A percentile compares a stretch with the other conserved stretches of the same genome.
These are phyloP conservation scores for Alcedo atthis DNA, from an alignment of 2,797 vertebrate species.

Conservation along the genomic window DNA sequence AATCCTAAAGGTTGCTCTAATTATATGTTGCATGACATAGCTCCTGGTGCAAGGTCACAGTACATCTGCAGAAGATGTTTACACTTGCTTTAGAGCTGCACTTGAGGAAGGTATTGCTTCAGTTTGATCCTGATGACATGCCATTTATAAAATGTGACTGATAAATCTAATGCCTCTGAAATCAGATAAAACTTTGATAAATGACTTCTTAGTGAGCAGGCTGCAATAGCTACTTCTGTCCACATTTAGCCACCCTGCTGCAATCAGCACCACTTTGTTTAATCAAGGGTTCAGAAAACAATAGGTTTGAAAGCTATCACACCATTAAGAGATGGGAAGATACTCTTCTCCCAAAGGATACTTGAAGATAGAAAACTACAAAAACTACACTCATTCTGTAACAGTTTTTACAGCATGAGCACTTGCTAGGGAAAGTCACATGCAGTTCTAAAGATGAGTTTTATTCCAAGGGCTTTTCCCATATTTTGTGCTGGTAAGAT, in stretches of 20 bases:
- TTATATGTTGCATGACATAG: background rate
- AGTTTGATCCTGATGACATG: slow-evolving; percentile 83
- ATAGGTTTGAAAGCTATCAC: slow-evolving; percentile 79
- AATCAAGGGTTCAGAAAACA: slow-evolving; percentile 84
- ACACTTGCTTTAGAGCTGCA: slow-evolving; percentile 3
- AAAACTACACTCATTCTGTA: slow-evolving; percentile 61
- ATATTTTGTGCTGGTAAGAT: background rate
- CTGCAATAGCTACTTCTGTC: slow-evolving; percentile 78
- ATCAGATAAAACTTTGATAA: slow-evolving; percentile 99
- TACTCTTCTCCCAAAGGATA: slow-evolving; percentile 77
- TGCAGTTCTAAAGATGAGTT: background rate
- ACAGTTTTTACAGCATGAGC: background rate
- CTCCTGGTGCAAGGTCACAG: background rate
- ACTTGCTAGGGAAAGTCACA: background rate
- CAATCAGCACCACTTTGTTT: slow-evolving; percentile 86
- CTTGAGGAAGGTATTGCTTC: slow-evolving; percentile 80
- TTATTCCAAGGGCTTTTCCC: background rate
- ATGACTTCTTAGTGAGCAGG: slow-evolving; percentile 80
- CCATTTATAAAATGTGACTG: slow-evolving; percentile 90
- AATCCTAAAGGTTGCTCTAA: background rate
- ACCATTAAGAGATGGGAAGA: slow-evolving; percentile 86
- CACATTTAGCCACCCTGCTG: slow-evolving; percentile 81
- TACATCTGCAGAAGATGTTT: background rate
- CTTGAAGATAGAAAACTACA: slow-evolving; percentile 51
- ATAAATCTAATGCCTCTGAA: slow-evolving; percentile 93